A percentile compares a stretch with the other conserved stretches of the same genome.
These are phyloP conservation scores for Holcopasites calliopsidis DNA, from an alignment of 1,140 invertebrate genomes.

Conservation along the genomic window DNA sequence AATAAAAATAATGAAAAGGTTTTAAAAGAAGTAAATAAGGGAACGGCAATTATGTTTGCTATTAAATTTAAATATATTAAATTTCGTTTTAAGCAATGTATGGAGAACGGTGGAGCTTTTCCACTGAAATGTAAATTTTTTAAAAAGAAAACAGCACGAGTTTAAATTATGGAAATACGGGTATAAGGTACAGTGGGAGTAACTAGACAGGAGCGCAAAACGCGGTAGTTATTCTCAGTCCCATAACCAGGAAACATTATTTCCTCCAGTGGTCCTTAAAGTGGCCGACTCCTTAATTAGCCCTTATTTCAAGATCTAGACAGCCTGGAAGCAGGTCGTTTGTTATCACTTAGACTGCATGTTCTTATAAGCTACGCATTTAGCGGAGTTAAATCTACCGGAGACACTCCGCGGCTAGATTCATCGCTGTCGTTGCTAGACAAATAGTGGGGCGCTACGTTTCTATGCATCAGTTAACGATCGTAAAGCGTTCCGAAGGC, in stretches of 20 bases:
- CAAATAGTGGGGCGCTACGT: neutral
- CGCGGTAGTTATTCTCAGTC: neutral
- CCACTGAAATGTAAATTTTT: no score
- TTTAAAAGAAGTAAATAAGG: no score
- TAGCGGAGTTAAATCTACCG: neutral
- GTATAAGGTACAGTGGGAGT: no score
- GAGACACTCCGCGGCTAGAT: neutral
- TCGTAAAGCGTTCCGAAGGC: no score
- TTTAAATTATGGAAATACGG: no score
- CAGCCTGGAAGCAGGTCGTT: neutral
- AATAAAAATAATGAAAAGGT: no score
- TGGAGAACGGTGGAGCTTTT: no score
- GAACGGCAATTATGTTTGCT: no score
- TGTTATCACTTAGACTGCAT: neutral
- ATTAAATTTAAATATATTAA: no score
- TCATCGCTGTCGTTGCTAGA: neutral
- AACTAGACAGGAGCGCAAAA: neutral
- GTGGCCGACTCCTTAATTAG: slow-evolving; percentile 19
- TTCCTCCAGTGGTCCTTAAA: neutral
- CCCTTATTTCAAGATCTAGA: neutral
- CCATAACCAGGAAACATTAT: neutral
- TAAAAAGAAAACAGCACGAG: no score
- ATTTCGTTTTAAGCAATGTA: no score
- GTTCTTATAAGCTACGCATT: slow-evolving; percentile 1
- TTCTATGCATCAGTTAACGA: neutral